Evolutionary conservation across 2,888 invertebrate genomes (phyloP), one percentile per base, ranked within the genome.

Genomic region (Lagria hirta): DNA sequence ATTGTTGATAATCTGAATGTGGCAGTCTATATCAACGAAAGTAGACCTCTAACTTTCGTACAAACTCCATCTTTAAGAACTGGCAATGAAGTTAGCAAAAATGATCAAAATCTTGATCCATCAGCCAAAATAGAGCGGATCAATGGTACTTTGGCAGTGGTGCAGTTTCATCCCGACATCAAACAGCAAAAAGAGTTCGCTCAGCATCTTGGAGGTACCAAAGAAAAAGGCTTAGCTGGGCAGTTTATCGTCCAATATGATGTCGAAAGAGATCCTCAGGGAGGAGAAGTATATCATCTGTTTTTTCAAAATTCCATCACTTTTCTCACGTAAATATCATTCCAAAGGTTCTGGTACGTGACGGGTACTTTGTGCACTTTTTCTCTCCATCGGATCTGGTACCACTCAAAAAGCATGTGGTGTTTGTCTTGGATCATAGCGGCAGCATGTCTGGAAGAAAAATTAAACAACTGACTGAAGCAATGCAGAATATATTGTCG

Each of bases 311-410:
- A n/a, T n/a, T n/a, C n/a, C n/a, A n/a, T n/a, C n/a, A n/a, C n/a
- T n/a, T n/a, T n/a, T n/a, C n/a, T n/a, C n/a, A n/a, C n/a, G n/a
- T n/a, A n/a, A n/a, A n/a, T n/a, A n/a, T n/a, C n/a, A n/a, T n/a
- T n/a, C n/a, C n/a, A n/a, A n/a, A n/a, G n/a, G 74, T 64, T 1
- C 60, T 81, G 75, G 73, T 80, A 1, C 77, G 79, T 55, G 79
- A 81, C 50, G 84, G 84, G 1, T 84, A 83, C 65, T 86, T 86
- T 67, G 82, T 84, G 1, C 84, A 85, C 58, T 84, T 83, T 70
- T 82, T 83, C 64, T 79, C 84, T 4, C 85, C 85, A 0, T 60
- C 69, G 1, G 72, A 77, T 8, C 64, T 82, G 46, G 70, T 74
- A 8, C 76, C 80, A 1, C 68, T 84, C 22, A 74, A 71, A 42